Evolutionary conservation across 2,797 vertebrate species (phyloP).

Genomic region (Peromyscus aztecus): DNA sequence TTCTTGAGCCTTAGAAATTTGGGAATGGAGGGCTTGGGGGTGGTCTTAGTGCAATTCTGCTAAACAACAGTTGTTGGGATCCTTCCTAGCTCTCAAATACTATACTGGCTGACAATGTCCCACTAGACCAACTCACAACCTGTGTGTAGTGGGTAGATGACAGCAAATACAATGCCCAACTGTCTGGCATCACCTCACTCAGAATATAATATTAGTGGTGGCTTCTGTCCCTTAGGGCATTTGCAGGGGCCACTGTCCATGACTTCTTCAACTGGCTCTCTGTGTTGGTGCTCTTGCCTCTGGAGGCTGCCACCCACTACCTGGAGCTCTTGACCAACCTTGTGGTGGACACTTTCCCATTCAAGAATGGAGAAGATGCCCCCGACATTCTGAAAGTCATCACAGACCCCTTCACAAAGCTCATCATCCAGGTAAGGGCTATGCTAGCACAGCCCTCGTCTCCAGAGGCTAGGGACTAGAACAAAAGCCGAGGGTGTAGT

Average conservation of each 20-base stretch:
- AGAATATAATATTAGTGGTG: background rate
- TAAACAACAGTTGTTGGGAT: no score
- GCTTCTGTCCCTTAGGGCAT: slow-evolving; percentile 90
- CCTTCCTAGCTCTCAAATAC: no score
- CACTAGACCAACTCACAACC: no score
- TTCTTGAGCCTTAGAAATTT: background rate
- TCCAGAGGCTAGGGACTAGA: rapidly evolving
- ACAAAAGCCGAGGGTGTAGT: background rate
- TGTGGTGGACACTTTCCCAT: slow-evolving; percentile 92
- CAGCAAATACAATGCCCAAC: background rate
- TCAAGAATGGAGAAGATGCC: slow-evolving; percentile 94
- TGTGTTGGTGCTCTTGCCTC: slow-evolving; percentile 93
- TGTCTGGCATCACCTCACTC: no score
- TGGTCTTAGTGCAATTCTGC: background rate
- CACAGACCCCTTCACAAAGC: slow-evolving; percentile 95
- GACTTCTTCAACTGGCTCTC: slow-evolving; percentile 99
- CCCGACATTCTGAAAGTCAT: slow-evolving; percentile 97
- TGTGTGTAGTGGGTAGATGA: no score
- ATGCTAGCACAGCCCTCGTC: rapidly evolving
- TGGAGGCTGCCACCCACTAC: slow-evolving; percentile 93
- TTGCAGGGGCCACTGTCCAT: slow-evolving; percentile 96
- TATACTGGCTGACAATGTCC: background rate
- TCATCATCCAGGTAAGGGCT: slow-evolving; percentile 92
- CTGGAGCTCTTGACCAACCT: slow-evolving; percentile 92
- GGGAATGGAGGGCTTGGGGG: no score